Base-by-base conservation (phyloP, 2,797 vertebrate genomes). In the Neostethus bicornis region DNA sequence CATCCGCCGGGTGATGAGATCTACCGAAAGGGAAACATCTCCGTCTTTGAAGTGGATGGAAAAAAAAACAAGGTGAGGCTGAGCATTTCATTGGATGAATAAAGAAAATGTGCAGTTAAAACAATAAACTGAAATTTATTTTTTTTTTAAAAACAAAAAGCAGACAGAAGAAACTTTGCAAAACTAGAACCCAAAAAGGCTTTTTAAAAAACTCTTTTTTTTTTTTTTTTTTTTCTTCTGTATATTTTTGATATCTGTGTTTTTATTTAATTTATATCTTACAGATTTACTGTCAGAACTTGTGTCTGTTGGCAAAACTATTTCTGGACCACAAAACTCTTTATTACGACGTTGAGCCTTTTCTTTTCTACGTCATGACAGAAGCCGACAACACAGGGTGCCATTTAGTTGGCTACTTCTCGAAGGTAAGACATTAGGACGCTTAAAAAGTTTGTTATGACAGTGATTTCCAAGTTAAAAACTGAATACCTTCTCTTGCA, bases 321-420 rank as follows among this genome's bases (percentile, higher is more conserved):
- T 98, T 98, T 86, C 90, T 98, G 90, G 96, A 98, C 88, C 96
- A 98, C 83, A 98, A 98, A 89, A 98, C 96, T 0, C 88, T 98
- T 28, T 98, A 98, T 47, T 98, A 98, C 0, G 96, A 98, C 0
- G 96, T 97, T 0, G 96, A 98, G 4, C 96, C 96, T 0, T 98
- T 98, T 75, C 94, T 98, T 6, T 98, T 98, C 86, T 98, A 98
- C 1, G 95, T 97, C 67, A 96, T 98, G 96, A 98, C 96, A 0
- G 95, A 98, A 83, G 94, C 94, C 0, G 96, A 98, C 90, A 96
- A 94, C 89, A 98, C 95, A 0, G 96, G 96, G 54, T 98, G 96
- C 81, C 96, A 98, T 78, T 91, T 98, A 8, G 95, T 98, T 10
- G 96, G 96, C 1, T 98, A 98, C 79, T 98, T 98, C 89, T 98